phyloP scores from a whole-genome alignment of 1,140 invertebrate species.

The Tyrophagus putrescentiae region DNA sequence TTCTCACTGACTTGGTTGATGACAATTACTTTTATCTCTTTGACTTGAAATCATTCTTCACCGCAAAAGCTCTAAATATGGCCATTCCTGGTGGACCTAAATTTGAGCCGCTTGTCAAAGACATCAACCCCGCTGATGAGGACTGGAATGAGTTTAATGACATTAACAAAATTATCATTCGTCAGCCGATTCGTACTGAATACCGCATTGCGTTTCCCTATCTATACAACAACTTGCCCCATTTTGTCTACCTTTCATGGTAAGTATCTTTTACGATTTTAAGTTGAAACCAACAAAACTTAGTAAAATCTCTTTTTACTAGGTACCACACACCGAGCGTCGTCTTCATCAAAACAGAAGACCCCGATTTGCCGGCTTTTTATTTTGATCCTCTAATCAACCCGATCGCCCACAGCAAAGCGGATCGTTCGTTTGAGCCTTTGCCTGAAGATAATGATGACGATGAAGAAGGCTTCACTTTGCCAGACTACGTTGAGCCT shows the following conservation, averaged over 20 bases:
- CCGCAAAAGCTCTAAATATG: conserved; percentile 97
- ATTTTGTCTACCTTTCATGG: conserved; percentile 78
- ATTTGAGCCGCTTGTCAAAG: conserved; percentile 97
- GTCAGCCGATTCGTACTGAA: conserved; percentile 94
- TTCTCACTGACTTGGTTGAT: conserved; percentile 96
- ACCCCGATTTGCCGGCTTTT: conserved; percentile 98
- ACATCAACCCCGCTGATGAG: conserved; percentile 90
- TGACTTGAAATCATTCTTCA: conserved; percentile 98
- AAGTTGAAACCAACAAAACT: background rate
- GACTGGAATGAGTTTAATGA: conserved; percentile 99
- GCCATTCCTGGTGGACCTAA: conserved; percentile 99
- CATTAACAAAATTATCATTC: conserved; percentile 98
- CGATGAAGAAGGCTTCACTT: conserved; percentile 73
- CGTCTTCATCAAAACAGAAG: conserved; percentile 98
- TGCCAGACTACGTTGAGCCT: conserved; percentile 75
- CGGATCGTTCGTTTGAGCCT: conserved; percentile 56
- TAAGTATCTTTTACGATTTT: conserved; percentile 38
- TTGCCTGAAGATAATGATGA: conserved; percentile 59
- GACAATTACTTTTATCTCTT: conserved; percentile 98
- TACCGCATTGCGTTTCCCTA: conserved; percentile 99
- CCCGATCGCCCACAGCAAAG: conserved; percentile 89
- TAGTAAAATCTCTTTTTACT: background rate
- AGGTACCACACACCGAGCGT: conserved; percentile 99
- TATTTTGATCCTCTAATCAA: conserved; percentile 99
- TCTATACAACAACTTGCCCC: conserved; percentile 94